A percentile compares a stretch with the other conserved stretches of the same genome.
These are phyloP conservation scores for Ichneumoninae sp. DNA, from an alignment of 2,888 invertebrate species.

Conservation along the genomic window DNA sequence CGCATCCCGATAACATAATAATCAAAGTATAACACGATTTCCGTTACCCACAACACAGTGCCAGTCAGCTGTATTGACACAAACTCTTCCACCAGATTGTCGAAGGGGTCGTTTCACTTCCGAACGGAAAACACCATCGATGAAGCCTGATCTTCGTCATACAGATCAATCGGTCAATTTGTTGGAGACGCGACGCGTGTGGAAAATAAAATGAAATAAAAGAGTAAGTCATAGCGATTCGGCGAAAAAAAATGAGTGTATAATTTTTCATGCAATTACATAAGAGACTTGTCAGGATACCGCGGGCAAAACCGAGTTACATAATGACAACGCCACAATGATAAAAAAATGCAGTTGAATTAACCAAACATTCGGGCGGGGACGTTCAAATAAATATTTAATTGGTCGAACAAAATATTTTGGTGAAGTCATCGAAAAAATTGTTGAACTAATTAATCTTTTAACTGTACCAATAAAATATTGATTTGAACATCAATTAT, in stretches of 20 bases:
- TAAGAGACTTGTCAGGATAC: not conserved
- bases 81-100: not conserved
- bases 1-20: conserved; percentile 18
- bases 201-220: not conserved
- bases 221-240: too few species aligned
- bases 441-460: too few species aligned
- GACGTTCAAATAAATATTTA: too few species aligned
- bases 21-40: conserved; percentile 10
- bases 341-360: too few species aligned
- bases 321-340: not conserved
- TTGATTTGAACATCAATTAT: too few species aligned
- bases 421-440: too few species aligned
- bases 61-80: not conserved
- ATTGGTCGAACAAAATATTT: too few species aligned
- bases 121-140: not conserved
- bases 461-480: too few species aligned
- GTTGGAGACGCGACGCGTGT: not conserved
- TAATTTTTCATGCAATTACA: conserved; percentile 14
- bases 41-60: not conserved
- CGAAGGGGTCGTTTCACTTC: not conserved
- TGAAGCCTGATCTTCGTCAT: too few species aligned
- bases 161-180: conserved; percentile 7
- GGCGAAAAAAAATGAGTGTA: not conserved
- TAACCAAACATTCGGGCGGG: too few species aligned
- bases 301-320: not conserved